Conservation (phyloP, 92 coral and sea anemone species). For the Umimayanthus chanpuru region DNA sequence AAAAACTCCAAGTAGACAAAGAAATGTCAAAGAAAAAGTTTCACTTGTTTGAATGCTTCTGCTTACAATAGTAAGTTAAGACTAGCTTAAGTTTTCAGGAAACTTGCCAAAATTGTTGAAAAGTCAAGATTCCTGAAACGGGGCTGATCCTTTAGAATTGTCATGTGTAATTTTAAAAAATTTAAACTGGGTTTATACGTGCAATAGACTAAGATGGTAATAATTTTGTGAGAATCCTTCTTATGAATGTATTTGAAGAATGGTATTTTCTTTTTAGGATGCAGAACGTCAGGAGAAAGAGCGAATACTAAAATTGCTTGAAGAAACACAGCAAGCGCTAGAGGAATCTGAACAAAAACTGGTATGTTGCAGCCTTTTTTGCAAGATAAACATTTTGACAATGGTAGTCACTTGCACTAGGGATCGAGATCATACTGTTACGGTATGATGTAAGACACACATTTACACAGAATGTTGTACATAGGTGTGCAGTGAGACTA, state of each 20-base stretch:
- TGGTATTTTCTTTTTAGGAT: constrained; percentile 66
- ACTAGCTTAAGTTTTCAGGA: neutral
- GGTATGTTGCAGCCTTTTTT: constrained; percentile 65
- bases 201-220: neutral
- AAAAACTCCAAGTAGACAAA: neutral
- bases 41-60: constrained; percentile 23
- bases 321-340: constrained; percentile 77
- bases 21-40: neutral
- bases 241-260: neutral
- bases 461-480: no score
- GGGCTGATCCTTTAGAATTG: neutral
- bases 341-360: constrained; percentile 92
- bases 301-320: constrained; percentile 81
- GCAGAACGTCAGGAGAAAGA: constrained; percentile 85
- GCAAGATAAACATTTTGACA: neutral
- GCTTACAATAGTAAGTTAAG: neutral
- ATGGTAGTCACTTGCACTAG: neutral
- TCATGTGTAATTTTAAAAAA: neutral
- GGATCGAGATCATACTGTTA: neutral
- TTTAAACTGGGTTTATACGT: neutral
- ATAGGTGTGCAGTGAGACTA: neutral
- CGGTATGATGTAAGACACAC: neutral
- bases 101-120: neutral
- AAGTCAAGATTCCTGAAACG: neutral
- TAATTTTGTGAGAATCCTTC: neutral